A percentile compares a stretch with the other conserved stretches of the same genome.
Conservation (phyloP, 2,888 invertebrate species). For the Eupithecia exiguata region DNA sequence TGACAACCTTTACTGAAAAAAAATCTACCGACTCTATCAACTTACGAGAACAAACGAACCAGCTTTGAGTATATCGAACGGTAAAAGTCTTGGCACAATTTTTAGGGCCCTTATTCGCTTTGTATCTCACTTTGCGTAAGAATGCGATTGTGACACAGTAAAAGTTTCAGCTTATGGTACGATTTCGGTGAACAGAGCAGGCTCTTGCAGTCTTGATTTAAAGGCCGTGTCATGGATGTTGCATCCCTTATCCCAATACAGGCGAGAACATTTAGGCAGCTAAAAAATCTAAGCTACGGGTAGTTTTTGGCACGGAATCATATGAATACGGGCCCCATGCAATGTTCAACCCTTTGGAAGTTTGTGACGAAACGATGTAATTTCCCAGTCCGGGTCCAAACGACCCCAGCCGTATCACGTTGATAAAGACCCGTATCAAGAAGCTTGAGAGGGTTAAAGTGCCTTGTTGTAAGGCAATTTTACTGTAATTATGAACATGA, state of each 20-base stretch:
- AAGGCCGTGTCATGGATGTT: too few relatives aligned
- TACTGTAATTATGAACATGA: constrained; percentile 51
- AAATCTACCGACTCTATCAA: constrained; percentile 8
- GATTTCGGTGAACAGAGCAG: not conserved
- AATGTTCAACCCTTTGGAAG: constrained; percentile 27
- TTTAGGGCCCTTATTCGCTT: constrained; percentile 42
- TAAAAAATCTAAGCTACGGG: not conserved
- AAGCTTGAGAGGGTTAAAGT: constrained; percentile 57
- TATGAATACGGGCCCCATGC: constrained; percentile 1
- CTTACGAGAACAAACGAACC: not conserved
- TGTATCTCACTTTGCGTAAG: not conserved
- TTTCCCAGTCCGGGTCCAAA: constrained; percentile 61
- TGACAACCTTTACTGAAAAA: too few relatives aligned
- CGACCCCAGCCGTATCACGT: constrained; percentile 62
- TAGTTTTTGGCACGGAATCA: not conserved
- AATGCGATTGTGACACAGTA: not conserved
- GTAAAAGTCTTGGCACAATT: constrained; percentile 45
- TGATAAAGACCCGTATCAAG: constrained; percentile 60
- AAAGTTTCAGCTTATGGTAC: too few relatives aligned
- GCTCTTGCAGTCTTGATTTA: too few relatives aligned
- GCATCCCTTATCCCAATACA: not conserved
- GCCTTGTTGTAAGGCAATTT: constrained; percentile 52
- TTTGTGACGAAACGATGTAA: constrained; percentile 56
- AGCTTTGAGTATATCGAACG: constrained; percentile 14
- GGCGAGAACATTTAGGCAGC: not conserved